Evolutionary conservation across 2,113 vertebrate genomes (phyloP).

Genomic region (Naja naja): DNA sequence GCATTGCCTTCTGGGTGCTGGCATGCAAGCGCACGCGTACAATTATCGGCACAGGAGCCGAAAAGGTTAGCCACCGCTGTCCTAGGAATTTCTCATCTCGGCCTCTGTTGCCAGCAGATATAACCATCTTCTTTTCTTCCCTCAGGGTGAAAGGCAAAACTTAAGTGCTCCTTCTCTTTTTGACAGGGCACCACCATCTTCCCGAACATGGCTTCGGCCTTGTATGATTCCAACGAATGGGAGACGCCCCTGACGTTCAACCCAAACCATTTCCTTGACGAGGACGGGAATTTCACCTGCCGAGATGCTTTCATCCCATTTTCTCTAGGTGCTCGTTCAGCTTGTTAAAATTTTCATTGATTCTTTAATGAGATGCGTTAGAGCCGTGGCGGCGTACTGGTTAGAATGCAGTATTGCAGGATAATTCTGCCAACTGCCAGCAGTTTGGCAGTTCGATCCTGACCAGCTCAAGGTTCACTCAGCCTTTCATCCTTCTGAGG

Average conservation of each 20-base stretch:
- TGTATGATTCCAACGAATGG: slow-evolving; percentile 63
- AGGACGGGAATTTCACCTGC: slow-evolving; percentile 59
- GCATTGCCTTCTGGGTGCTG: too few relatives aligned
- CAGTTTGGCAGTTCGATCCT: too few relatives aligned
- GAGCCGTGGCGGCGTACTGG: too few relatives aligned
- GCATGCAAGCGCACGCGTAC: too few relatives aligned
- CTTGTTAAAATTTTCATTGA: rapidly evolving
- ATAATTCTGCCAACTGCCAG: too few relatives aligned
- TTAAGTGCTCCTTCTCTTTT: slow-evolving; percentile 8
- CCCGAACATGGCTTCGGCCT: slow-evolving; percentile 60
- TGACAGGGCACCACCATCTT: slow-evolving; percentile 60
- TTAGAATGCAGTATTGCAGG: too few relatives aligned
- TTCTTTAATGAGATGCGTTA: not conserved
- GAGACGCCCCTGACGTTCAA: slow-evolving; percentile 63
- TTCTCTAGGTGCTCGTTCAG: slow-evolving; percentile 56
- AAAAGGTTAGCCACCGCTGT: too few relatives aligned
- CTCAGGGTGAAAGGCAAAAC: not conserved
- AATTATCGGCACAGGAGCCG: too few relatives aligned
- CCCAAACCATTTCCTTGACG: slow-evolving; percentile 65
- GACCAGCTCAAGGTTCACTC: too few relatives aligned
- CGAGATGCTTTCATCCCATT: slow-evolving; percentile 69
- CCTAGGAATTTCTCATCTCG: not conserved
- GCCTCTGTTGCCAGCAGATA: not conserved
- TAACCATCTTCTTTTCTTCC: not conserved
- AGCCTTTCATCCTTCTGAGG: too few relatives aligned